Base-by-base conservation (phyloP, 2,888 invertebrate genomes). In the Lasioglossum leucozonium region DNA sequence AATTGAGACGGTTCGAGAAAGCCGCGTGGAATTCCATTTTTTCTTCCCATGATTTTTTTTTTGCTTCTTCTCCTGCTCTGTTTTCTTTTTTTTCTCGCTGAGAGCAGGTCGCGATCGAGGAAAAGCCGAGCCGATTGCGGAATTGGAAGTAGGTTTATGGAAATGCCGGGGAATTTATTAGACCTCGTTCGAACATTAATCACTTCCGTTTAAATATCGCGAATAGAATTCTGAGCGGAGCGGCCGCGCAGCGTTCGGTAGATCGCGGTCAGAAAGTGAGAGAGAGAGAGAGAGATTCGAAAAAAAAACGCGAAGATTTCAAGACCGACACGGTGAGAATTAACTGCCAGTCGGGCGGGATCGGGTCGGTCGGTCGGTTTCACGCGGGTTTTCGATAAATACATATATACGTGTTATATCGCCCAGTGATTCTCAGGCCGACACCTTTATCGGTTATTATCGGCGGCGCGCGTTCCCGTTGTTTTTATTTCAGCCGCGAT, bases 371-470 rank as follows among this genome's bases (percentile, higher is more conserved):
- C 18, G 22, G 51, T 47, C 40, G 26, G 26, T 72, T 47, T 44
- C 13, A 40, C 67, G 55, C 71, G 71, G 71, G 69, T 77, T 82
- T 74, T 72, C 72, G 51, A 67, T 67, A 67, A 67, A 37, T 67
- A 22, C 67, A 37, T 18, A 30, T 67, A 34, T 26, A n/a, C n/a
- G n/a, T n/a, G n/a, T n/a, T n/a, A 62, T 58, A 80, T 74, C 77
- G 62, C 13, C 62, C 34, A 51, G 73, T 42, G 81, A 84, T 77
- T 75, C 62, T 40, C 69, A 34, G 51, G 10, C 40, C 44, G 62
- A 5, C 71, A 26, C 58, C 55, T 81, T 88, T 87, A 84, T 87
- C 85, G 80, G 72, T 76, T 51, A 84, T 88, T 87, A 89, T 89
- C 88, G 77, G 37, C 76, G 58, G 47, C 65, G 34, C 81, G 37